Percentiles rank a stretch among this genome's conserved stretches.
Evolutionary conservation across 2,113 vertebrate species (phyloP).

Genomic region (Solenodon paradoxus): DNA sequence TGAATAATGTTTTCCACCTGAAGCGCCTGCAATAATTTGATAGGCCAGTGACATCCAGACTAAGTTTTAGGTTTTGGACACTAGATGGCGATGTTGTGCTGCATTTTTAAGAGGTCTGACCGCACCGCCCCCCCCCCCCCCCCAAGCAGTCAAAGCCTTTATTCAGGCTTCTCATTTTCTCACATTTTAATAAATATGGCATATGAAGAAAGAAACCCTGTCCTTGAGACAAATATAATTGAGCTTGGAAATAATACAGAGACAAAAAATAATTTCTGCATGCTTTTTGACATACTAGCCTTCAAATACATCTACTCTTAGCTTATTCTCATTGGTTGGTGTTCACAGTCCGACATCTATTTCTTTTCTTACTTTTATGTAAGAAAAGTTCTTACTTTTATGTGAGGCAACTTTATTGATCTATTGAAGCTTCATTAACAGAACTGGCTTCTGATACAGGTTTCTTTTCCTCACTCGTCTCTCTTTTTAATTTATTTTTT

Average conservation of each 20-base stretch:
- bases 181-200: not conserved
- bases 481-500: no score
- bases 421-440: not conserved
- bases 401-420: not conserved
- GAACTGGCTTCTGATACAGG: not conserved
- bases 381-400: not conserved
- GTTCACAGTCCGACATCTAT: not conserved
- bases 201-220: not conserved
- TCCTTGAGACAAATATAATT: not conserved
- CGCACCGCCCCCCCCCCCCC: no score
- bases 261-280: not conserved
- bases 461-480: not conserved
- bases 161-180: not conserved
- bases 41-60: conserved; percentile 20
- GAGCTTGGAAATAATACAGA: conserved; percentile 2
- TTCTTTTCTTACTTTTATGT: not conserved
- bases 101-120: not conserved
- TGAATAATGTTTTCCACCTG: not conserved
- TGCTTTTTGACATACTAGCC: not conserved
- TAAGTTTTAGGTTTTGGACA: conserved; percentile 63
- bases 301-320: not conserved
- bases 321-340: not conserved
- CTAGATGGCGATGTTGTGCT: conserved; percentile 69
- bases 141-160: not conserved
- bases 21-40: not conserved